These are phyloP conservation scores for Cremastinae sp. DNA, from an alignment of 2,888 invertebrate species.

Conservation along the genomic window DNA sequence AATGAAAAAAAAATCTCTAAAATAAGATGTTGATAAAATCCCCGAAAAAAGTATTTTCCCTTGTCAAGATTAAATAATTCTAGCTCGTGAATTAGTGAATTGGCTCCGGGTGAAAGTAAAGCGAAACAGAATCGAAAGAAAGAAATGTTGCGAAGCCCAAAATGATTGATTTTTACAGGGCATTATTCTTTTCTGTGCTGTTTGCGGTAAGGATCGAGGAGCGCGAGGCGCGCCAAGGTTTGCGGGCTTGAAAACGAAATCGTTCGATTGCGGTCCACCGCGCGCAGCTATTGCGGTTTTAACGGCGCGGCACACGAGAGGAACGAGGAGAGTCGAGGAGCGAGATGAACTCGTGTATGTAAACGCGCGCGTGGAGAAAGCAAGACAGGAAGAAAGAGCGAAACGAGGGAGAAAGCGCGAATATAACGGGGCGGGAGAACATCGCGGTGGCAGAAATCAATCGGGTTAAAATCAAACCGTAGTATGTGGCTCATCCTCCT, in stretches of 20 bases:
- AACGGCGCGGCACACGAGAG: conserved; percentile 66
- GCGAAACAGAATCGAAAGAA: neutral
- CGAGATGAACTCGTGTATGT: neutral
- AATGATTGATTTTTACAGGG: conserved; percentile 22
- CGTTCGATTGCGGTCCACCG: conserved; percentile 55
- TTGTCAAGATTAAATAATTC: too few species aligned
- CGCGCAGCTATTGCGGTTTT: conserved; percentile 31
- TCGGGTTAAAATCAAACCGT: conserved; percentile 54
- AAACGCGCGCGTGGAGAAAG: neutral
- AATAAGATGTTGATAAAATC: too few species aligned
- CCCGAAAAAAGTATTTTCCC: too few species aligned
- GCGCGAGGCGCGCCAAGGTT: conserved; percentile 17
- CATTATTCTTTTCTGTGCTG: conserved; percentile 1
- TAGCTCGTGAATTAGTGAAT: conserved; percentile 6
- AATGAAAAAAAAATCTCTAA: too few species aligned
- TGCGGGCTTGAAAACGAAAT: conserved; percentile 32
- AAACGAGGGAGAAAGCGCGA: too few species aligned
- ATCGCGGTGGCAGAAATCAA: conserved; percentile 44
- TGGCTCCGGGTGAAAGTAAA: conserved; percentile 17
- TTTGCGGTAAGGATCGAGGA: conserved; percentile 15
- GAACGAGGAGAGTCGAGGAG: conserved; percentile 67
- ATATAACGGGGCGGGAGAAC: neutral
- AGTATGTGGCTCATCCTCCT: too few species aligned
- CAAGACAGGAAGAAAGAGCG: too few species aligned
- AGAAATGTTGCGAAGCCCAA: neutral